phyloP scores from a whole-genome alignment of 2,113 vertebrate species.

The Cololabis saira region DNA sequence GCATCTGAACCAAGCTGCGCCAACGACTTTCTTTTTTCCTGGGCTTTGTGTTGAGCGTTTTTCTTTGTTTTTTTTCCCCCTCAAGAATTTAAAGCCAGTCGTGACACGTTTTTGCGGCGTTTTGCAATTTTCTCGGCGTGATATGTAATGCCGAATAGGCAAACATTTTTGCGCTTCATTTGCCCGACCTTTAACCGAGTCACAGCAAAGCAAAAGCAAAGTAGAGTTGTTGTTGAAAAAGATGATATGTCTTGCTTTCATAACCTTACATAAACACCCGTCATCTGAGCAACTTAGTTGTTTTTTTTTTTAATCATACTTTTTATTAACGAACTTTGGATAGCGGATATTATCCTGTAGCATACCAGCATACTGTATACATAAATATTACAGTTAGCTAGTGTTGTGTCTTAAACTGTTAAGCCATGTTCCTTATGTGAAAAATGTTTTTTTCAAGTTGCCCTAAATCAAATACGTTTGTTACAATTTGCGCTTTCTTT shows the following conservation, averaged over 20 bases:
- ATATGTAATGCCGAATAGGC: slow-evolving; percentile 23
- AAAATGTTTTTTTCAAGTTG: too few relatives aligned
- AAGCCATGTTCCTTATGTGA: too few relatives aligned
- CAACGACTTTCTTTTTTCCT: not conserved
- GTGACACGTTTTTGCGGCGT: not conserved
- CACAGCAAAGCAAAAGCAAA: slow-evolving; percentile 25
- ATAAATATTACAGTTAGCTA: too few relatives aligned
- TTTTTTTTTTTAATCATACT: too few relatives aligned
- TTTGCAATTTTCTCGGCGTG: not conserved
- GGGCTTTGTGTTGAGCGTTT: not conserved
- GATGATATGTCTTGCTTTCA: not conserved
- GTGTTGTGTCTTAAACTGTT: too few relatives aligned
- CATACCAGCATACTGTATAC: too few relatives aligned
- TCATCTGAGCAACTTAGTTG: not conserved
- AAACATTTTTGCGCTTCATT: slow-evolving; percentile 41
- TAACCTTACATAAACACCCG: not conserved
- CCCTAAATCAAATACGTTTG: too few relatives aligned
- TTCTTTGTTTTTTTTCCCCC: not conserved
- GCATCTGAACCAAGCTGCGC: not conserved
- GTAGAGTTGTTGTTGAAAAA: not conserved
- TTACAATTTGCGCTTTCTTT: too few relatives aligned
- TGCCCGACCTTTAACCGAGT: slow-evolving; percentile 9
- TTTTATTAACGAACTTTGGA: too few relatives aligned
- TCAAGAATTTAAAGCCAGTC: not conserved
- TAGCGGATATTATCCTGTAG: too few relatives aligned